These are phyloP conservation scores for Eudorcas thomsonii DNA, from an alignment of 2,113 vertebrate species.

Conservation along the genomic window DNA sequence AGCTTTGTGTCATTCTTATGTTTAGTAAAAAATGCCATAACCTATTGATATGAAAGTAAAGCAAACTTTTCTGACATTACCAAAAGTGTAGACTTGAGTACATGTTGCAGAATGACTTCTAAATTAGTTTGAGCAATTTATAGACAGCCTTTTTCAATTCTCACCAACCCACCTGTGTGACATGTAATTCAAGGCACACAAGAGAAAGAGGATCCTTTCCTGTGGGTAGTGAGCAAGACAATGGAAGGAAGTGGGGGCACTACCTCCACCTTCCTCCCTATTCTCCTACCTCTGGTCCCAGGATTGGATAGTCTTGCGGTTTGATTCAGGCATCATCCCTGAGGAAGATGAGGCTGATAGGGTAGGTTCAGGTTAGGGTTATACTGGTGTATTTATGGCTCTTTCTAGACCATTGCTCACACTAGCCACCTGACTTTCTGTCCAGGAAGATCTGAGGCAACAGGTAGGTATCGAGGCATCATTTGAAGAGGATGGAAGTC, in stretches of 20 bases:
- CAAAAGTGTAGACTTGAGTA: constrained; percentile 41
- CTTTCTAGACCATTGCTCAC: not conserved
- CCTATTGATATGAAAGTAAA: constrained; percentile 25
- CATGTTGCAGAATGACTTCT: constrained; percentile 45
- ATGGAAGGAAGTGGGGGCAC: not conserved
- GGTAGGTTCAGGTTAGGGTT: not conserved
- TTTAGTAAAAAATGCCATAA: constrained; percentile 32
- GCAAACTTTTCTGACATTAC: constrained; percentile 52
- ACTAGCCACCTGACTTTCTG: not conserved
- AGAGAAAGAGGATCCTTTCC: constrained; percentile 6
- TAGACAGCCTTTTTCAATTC: constrained; percentile 41
- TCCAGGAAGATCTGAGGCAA: not conserved
- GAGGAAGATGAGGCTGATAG: not conserved
- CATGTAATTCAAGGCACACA: constrained; percentile 17
- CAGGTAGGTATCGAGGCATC: not conserved
- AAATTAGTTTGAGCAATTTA: constrained; percentile 65
- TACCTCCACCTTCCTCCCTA: not conserved
- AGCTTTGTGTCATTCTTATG: constrained; percentile 37
- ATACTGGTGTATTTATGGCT: not conserved
- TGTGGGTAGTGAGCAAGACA: not conserved
- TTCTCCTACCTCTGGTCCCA: not conserved
- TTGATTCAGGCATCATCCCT: not conserved
- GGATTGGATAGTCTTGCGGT: not conserved
- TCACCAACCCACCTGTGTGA: constrained; percentile 43
- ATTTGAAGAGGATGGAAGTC: not conserved